These are phyloP conservation scores for Artemia franciscana DNA, from an alignment of 1,140 invertebrate genomes.

Conservation along the genomic window DNA sequence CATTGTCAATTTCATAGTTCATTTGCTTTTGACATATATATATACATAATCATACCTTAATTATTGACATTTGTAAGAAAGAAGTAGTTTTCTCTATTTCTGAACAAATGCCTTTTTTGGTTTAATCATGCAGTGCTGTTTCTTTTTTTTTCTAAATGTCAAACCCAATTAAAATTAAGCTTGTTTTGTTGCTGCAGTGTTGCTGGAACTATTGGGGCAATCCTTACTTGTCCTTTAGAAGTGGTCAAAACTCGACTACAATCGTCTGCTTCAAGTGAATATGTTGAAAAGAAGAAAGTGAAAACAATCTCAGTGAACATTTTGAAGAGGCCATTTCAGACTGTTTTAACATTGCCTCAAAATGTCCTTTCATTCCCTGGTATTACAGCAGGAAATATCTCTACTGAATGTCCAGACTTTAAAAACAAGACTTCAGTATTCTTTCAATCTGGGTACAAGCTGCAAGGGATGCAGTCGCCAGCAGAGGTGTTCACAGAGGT, in stretches of 20 bases:
- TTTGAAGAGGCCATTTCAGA: background rate
- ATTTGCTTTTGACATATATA: too few relatives aligned
- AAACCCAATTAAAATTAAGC: conserved; percentile 5
- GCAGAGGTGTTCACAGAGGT: too few relatives aligned
- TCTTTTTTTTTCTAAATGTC: conserved; percentile 3
- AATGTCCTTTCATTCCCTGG: conserved; percentile 10
- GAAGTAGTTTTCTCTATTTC: too few relatives aligned
- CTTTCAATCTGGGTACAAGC: background rate
- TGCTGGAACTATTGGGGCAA: conserved; percentile 82
- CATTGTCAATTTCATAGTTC: too few relatives aligned
- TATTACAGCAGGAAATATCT: background rate
- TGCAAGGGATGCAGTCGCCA: background rate
- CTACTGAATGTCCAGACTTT: background rate
- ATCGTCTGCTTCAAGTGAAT: conserved; percentile 42
- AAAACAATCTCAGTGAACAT: background rate
- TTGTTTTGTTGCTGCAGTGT: conserved; percentile 34
- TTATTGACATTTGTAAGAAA: too few relatives aligned
- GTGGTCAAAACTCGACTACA: conserved; percentile 95
- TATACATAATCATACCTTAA: too few relatives aligned
- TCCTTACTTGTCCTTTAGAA: conserved; percentile 91
- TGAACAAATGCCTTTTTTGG: too few relatives aligned
- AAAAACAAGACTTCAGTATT: background rate
- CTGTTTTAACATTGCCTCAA: conserved; percentile 5
- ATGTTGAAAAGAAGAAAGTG: background rate
- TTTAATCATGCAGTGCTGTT: conserved; percentile 14